Evolutionary conservation across 1,140 invertebrate genomes (phyloP).

Genomic region (Dolichoris vasculosae): DNA sequence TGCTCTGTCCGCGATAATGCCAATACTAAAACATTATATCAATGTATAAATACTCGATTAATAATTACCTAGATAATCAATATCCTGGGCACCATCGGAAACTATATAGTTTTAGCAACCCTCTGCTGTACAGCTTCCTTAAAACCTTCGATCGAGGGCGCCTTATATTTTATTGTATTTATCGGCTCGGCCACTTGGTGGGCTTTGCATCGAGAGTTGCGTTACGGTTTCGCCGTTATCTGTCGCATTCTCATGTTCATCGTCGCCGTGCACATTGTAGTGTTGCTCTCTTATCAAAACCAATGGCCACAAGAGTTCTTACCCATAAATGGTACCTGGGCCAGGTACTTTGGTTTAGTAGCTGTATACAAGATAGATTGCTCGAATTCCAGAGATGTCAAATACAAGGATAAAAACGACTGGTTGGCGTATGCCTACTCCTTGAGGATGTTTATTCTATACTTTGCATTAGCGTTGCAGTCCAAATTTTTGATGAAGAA

Average conservation of each 20-base stretch:
- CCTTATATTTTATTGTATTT: slow-evolving; percentile 91
- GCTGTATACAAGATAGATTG: slow-evolving; percentile 78
- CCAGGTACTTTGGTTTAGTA: slow-evolving; percentile 83
- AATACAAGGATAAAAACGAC: slow-evolving; percentile 76
- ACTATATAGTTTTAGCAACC: slow-evolving; percentile 81
- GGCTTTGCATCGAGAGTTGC: slow-evolving; percentile 86
- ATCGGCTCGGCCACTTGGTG: slow-evolving; percentile 90
- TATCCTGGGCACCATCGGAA: slow-evolving; percentile 75
- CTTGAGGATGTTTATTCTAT: slow-evolving; percentile 83
- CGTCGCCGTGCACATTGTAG: slow-evolving; percentile 83
- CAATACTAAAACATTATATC: too few species aligned
- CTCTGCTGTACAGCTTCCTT: slow-evolving; percentile 86
- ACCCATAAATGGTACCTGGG: slow-evolving; percentile 80
- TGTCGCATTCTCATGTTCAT: slow-evolving; percentile 83
- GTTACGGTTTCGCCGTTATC: slow-evolving; percentile 83
- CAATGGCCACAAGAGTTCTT: slow-evolving; percentile 86
- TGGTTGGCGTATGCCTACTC: slow-evolving; percentile 86
- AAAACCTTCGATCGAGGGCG: slow-evolving; percentile 85
- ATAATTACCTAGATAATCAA: slow-evolving; percentile 70
- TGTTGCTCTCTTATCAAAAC: slow-evolving; percentile 91
- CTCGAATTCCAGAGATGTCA: slow-evolving; percentile 78
- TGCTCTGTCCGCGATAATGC: too few species aligned
- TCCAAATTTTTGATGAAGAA: slow-evolving; percentile 81
- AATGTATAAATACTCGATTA: neutral
- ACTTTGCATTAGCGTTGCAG: slow-evolving; percentile 83